Percentiles rank a stretch among this genome's conserved stretches.
phyloP scores from a whole-genome alignment of 2,113 vertebrate genomes.

The Phylloscopus trochiloides region DNA sequence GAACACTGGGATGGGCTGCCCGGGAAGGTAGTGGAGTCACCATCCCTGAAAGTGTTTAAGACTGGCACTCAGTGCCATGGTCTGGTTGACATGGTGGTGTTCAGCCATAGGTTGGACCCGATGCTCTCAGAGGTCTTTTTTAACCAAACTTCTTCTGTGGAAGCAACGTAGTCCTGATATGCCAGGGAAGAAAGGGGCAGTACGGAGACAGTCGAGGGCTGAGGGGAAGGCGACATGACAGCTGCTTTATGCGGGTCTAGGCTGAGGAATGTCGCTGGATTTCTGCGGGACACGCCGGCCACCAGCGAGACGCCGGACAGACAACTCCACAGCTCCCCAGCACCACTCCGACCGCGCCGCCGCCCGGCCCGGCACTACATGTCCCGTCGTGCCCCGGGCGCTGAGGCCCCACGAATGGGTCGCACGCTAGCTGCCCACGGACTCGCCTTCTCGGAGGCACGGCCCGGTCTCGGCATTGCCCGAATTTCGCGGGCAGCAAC shows the following conservation, averaged over 20 bases:
- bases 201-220: not conserved
- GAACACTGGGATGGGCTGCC: not conserved
- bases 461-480: rapidly evolving
- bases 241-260: no score
- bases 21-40: no score
- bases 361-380: not conserved
- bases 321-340: rapidly evolving
- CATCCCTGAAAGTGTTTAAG: not conserved
- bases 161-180: not conserved
- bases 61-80: not conserved
- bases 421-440: rapidly evolving
- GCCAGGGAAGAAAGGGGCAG: not conserved
- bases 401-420: not conserved
- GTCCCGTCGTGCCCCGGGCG: constrained; percentile 20
- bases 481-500: rapidly evolving
- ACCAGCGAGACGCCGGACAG: rapidly evolving
- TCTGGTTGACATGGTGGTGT: not conserved
- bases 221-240: no score
- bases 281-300: not conserved
- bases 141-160: not conserved
- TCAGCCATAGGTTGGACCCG: not conserved
- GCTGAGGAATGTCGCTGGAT: not conserved
- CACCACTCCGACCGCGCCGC: rapidly evolving
- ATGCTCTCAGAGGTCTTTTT: not conserved
- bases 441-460: not conserved